Base-by-base conservation (phyloP, 2,888 invertebrate genomes). In the Cremastinae sp. region DNA sequence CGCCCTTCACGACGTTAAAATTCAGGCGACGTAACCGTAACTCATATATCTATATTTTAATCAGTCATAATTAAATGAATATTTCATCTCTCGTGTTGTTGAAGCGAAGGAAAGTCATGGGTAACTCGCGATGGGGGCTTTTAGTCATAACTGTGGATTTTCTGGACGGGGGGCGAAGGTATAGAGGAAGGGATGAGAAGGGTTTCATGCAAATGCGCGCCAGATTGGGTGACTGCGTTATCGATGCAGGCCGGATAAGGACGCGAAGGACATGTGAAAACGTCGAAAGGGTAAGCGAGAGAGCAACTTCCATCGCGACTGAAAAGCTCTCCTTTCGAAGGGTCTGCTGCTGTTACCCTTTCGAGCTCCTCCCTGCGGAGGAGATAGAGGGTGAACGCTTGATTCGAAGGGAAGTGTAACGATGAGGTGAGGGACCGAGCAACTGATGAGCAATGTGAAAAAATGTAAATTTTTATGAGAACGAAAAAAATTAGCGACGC, bases 31-130 rank as follows among this genome's bases (percentile, higher is more conserved):
- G 80, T 84, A 85, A 84, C 83, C 83, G 84, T 86, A 86, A 85
- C 85, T 84, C 84, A 77, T 79, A 82, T 84, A 86, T 86, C 86
- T 86, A 86, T 86, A 87, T 86, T 87, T 86, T 86, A 86, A 87
- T 86, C 84, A 85, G 84, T 84, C 84, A 86, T 86, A 86, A 86
- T 87, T 86, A 86, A 86, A 87, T 87, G 86, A 87, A 87, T 87
- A 87, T 87, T 86, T 86, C 86, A 86, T 86, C 84, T 28, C 28
- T 64, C 80, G 81, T 80, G 82, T 81, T 83, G 78, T 77, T 16
- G 51, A 74, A 77, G 69, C 69, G 53, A 47, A 43, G 74, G 22
- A 41, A 43, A 59, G 28, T 22, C 36, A 43, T 61, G 61, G 54
- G 12, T 16, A 51, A 38, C 36, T 14, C 47, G 34, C 72, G 28